Conservation (phyloP, 92 coral and sea anemone genomes). For the Parazoanthus atlanticus region DNA sequence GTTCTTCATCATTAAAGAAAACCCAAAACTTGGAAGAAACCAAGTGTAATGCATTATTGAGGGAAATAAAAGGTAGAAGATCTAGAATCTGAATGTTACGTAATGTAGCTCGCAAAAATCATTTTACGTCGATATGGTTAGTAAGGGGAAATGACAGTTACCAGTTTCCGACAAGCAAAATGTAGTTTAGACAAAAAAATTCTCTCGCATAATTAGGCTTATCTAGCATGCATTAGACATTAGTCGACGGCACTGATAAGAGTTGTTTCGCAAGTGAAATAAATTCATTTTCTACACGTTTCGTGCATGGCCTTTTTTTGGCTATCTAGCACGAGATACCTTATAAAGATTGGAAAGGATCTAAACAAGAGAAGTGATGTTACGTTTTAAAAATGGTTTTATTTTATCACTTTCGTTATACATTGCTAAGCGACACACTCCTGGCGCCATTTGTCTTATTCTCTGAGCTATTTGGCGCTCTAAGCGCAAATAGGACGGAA, state of each 20-base stretch:
- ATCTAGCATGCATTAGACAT: background rate
- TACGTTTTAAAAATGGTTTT: background rate
- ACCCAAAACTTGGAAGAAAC: background rate
- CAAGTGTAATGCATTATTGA: background rate
- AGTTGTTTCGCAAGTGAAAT: too few species aligned
- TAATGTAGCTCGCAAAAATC: background rate
- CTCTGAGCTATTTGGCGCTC: background rate
- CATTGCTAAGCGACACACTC: background rate
- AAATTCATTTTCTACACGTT: background rate
- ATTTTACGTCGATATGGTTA: background rate
- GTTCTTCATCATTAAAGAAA: background rate
- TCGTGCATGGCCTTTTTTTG: background rate
- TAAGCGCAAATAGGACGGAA: background rate
- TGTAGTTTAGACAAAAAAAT: background rate
- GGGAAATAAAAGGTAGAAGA: background rate
- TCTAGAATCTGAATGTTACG: background rate
- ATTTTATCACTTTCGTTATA: background rate
- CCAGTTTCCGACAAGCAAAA: background rate
- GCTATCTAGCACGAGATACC: background rate
- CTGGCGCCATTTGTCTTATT: background rate
- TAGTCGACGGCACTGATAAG: background rate
- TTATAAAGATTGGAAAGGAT: background rate
- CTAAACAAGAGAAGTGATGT: background rate
- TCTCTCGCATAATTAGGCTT: background rate
- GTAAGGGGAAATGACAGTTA: background rate